These are phyloP conservation scores for Hippocampus guttulatus DNA, from an alignment of 2,113 vertebrate species.

Conservation along the genomic window DNA sequence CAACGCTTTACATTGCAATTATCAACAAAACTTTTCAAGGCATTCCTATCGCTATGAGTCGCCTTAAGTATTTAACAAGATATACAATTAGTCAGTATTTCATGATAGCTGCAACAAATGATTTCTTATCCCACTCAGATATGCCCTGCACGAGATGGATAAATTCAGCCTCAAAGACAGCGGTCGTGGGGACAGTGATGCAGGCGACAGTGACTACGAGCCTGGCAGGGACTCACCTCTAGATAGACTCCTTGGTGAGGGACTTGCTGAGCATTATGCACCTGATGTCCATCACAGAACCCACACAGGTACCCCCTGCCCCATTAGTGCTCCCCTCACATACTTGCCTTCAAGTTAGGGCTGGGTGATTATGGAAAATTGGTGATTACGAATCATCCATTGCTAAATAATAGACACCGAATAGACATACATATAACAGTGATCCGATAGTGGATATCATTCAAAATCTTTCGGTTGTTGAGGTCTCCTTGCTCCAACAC, in stretches of 20 bases:
- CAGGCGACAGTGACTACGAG: conserved; percentile 97
- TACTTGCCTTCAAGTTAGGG: no score
- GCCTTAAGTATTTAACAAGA: not conserved
- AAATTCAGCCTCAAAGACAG: conserved; percentile 99
- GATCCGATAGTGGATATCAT: no score
- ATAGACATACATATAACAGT: no score
- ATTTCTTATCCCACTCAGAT: conserved; percentile 69
- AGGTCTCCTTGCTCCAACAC: no score
- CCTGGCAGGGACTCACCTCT: conserved; percentile 93
- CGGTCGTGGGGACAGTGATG: conserved; percentile 95
- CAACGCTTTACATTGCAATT: not conserved
- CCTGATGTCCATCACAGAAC: conserved; percentile 64
- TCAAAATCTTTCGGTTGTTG: no score
- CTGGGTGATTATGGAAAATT: no score
- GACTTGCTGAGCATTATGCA: conserved; percentile 91
- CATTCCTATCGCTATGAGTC: not conserved
- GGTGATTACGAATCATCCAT: no score
- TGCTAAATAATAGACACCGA: no score
- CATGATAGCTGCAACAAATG: not conserved
- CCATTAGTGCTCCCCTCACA: no score
- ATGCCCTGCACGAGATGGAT: conserved; percentile 97
- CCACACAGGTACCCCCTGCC: no score
- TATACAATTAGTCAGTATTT: not conserved
- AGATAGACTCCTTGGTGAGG: conserved; percentile 89
- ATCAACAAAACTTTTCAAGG: not conserved